Evolutionary conservation across 2,888 invertebrate species (phyloP), one percentile per base, ranked within the genome.

Genomic region (Ennomos fuscantarius): DNA sequence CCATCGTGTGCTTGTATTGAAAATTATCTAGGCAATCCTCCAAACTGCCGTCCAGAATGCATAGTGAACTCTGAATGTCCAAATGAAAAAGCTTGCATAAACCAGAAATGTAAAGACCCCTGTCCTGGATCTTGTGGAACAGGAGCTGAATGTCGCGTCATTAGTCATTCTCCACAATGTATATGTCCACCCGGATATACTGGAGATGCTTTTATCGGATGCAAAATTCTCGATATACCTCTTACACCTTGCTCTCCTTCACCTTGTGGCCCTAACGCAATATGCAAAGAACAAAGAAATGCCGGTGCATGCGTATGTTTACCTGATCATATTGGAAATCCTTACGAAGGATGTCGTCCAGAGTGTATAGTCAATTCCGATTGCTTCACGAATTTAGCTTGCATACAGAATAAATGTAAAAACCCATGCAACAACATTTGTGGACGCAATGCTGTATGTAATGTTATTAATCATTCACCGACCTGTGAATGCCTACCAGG

Each of bases 351-450:
- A 33, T 96, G 96, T 79, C 93, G 95, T 47, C 96, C 96, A 8
- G 96, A 96, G 84, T 96, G 96, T 78, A 87, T 94, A 0, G 86
- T 95, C 6, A 96, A 95, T 82, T 94, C 95, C 1, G 96, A 96
- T 73, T 96, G 96, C 79, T 83, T 94, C 2, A 93, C 94, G 1
- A 95, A 95, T 73, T 93, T 93, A 69, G 96, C 96, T 2, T 96
- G 96, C 68, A 93, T 95, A 43, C 94, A 94, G 72, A 95, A 94
- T 71, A 96, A 96, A 84, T 97, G 96, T 76, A 90, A 93, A 74
- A 94, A 95, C 81, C 96, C 96, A 9, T 96, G 96, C 71, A 94
- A 93, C 0, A 95, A 95, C 66, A 94, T 94, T 52, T 96, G 96
- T 76, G 96, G 96, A 10, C 93, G 88, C 71, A 95, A 96, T 78